Conservation (phyloP, 2,888 invertebrate genomes). For the Erebia aethiops region DNA sequence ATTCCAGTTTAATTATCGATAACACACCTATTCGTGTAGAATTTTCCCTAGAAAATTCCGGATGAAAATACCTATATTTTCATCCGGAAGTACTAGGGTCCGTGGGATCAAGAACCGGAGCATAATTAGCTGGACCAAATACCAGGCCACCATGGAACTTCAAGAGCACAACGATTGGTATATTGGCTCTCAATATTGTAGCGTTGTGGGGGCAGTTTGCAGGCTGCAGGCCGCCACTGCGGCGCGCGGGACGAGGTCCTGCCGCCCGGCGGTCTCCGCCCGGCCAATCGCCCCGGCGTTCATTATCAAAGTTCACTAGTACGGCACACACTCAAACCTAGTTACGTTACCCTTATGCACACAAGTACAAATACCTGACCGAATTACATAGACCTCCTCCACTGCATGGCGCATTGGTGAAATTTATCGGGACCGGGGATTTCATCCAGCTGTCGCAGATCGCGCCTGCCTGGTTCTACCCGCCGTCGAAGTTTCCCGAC, state of each 20-base stretch:
- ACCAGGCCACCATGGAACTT: constrained; percentile 41
- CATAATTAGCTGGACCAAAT: constrained; percentile 36
- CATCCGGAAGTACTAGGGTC: constrained; percentile 28
- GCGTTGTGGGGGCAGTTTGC: constrained; percentile 50
- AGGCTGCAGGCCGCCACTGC: constrained; percentile 62
- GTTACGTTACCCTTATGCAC: constrained; percentile 34
- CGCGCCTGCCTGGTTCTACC: constrained; percentile 50
- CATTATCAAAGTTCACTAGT: constrained; percentile 83
- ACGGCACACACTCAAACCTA: constrained; percentile 64
- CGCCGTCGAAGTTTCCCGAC: constrained; percentile 61
- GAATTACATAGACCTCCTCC: constrained; percentile 51
- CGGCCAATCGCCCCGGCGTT: constrained; percentile 73
- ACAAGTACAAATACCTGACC: constrained; percentile 48
- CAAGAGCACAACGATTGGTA: constrained; percentile 39
- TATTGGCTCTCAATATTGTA: constrained; percentile 37
- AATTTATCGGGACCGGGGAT: constrained; percentile 33
- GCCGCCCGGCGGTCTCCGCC: constrained; percentile 50
- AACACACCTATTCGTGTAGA: background rate
- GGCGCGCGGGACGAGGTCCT: constrained; percentile 48
- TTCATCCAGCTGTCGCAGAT: constrained; percentile 50
- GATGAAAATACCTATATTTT: too few species aligned
- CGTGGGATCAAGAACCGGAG: constrained; percentile 31
- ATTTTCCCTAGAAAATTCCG: constrained; percentile 7
- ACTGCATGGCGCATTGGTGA: constrained; percentile 40
- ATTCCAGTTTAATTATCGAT: background rate